These are phyloP conservation scores for Cirrhinus molitorella DNA, from an alignment of 2,797 vertebrate species.

Conservation along the genomic window DNA sequence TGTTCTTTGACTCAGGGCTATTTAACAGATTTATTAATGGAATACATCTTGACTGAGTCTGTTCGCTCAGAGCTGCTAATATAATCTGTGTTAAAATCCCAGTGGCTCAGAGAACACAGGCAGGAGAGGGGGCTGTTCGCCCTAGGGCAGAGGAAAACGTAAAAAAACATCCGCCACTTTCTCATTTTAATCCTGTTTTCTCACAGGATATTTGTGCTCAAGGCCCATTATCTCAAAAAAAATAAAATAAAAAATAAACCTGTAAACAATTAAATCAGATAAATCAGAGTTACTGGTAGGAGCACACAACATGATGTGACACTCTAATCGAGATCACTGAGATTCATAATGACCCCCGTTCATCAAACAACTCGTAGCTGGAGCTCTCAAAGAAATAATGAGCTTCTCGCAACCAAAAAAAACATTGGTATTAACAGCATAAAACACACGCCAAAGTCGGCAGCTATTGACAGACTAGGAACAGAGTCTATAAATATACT, in stretches of 20 bases:
- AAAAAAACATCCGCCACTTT: constrained; percentile 36
- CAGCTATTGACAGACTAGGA: constrained; percentile 18
- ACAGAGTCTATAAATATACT: constrained; percentile 14
- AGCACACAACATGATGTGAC: constrained; percentile 26
- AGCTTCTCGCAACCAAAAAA: constrained; percentile 29
- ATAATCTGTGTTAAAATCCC: constrained; percentile 53
- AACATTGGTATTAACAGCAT: constrained; percentile 5
- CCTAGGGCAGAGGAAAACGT: constrained; percentile 30
- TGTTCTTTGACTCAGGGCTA: constrained; percentile 54
- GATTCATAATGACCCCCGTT: constrained; percentile 47
- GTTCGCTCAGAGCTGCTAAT: constrained; percentile 47
- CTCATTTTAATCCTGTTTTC: constrained; percentile 49
- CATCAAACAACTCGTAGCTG: constrained; percentile 45
- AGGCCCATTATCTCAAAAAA: constrained; percentile 36
- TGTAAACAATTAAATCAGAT: constrained; percentile 55
- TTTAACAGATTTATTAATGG: constrained; percentile 64
- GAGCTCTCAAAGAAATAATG: constrained; percentile 28
- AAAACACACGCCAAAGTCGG: not conserved
- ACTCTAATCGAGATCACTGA: constrained; percentile 52
- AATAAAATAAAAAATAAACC: not conserved
- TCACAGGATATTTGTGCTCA: constrained; percentile 43
- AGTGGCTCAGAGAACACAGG: constrained; percentile 33
- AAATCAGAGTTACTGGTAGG: constrained; percentile 37
- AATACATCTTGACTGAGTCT: constrained; percentile 51
- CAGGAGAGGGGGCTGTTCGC: constrained; percentile 37